Evolutionary conservation across 2,888 invertebrate genomes (phyloP), one percentile per base, ranked within the genome.

Genomic region (Plebejus argus): DNA sequence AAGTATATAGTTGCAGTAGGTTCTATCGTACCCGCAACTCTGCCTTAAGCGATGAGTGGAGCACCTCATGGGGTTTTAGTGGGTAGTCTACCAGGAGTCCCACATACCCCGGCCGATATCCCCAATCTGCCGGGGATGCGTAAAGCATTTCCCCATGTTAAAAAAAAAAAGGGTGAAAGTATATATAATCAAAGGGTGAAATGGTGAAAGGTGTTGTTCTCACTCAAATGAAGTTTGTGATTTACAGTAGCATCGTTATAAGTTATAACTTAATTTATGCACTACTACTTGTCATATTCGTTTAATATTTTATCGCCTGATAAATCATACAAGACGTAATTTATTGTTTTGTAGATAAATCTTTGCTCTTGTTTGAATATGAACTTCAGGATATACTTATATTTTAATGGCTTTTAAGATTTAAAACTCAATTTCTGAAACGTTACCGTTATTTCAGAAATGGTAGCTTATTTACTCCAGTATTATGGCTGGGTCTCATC

Each of bases 231-330:
- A 15, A 28, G 28, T 5, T 53, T n/a, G 23, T 74, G 5, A 74
- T 74, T 74, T 74, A 74, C 49, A 74, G 18, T 53, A 28, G 45
- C 74, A 15, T 49, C 74, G 12, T 74, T 49, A 74, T 33, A 49
- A 49, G 12, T 74, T 49, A 74, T 33, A 49, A 49, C 49, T 20
- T 72, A 58, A 77, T 77, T 58, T 58, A 77, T 72, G 39, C 8
- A 23, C 71, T 72, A 39, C 56, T 39, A 23, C 77, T 71, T 72
- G 77, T 77, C 76, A 39, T 77, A 71, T 56, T 72, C 56, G 72
- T 71, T 72, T 72, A 15, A 77, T 58, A 58, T 58, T 72, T 77
- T 72, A 77, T 77, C 77, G 49, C 20, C 35, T 77, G 39, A 77
- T 72, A 77, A 72, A 77, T 72, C 77, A 74, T 74, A 28, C 23